Percentiles rank a stretch among this genome's conserved stretches.
Conservation (phyloP, 2,113 vertebrate genomes). For the Neotragus moschatus region DNA sequence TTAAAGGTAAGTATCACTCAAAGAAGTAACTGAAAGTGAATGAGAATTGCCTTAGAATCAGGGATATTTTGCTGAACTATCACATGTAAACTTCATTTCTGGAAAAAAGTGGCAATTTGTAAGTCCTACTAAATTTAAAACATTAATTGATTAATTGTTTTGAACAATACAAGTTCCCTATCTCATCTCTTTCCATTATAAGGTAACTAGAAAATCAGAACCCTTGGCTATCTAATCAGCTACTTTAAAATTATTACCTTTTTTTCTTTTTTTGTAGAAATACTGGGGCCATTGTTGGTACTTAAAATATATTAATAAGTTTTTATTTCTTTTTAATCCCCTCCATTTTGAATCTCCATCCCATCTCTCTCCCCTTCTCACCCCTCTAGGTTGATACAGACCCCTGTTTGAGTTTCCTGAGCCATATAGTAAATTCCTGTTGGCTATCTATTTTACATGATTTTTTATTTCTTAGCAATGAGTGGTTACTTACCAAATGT, state of each 20-base stretch:
- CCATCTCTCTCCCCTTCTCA: not conserved
- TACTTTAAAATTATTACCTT: not conserved
- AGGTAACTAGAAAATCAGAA: not conserved
- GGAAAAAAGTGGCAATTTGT: not conserved
- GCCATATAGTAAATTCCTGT: not conserved
- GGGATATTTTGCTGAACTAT: not conserved
- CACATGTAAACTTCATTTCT: not conserved
- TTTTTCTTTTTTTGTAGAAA: not conserved
- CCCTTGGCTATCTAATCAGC: not conserved
- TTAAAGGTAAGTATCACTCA: not conserved
- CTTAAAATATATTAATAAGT: not conserved
- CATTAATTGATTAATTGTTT: not conserved
- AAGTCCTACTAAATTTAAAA: not conserved
- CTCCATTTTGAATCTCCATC: not conserved
- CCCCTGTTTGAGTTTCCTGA: not conserved
- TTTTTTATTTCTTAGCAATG: conserved; percentile 26
- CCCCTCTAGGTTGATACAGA: not conserved
- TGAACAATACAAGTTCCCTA: not conserved
- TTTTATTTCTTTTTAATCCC: not conserved
- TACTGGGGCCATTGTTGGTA: not conserved
- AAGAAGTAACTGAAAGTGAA: not conserved
- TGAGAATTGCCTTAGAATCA: not conserved
- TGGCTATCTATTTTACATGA: not conserved
- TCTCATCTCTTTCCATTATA: not conserved
- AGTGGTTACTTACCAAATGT: not conserved